Base-by-base conservation (phyloP, 2,113 vertebrate species). In the Arothron firmamentum region DNA sequence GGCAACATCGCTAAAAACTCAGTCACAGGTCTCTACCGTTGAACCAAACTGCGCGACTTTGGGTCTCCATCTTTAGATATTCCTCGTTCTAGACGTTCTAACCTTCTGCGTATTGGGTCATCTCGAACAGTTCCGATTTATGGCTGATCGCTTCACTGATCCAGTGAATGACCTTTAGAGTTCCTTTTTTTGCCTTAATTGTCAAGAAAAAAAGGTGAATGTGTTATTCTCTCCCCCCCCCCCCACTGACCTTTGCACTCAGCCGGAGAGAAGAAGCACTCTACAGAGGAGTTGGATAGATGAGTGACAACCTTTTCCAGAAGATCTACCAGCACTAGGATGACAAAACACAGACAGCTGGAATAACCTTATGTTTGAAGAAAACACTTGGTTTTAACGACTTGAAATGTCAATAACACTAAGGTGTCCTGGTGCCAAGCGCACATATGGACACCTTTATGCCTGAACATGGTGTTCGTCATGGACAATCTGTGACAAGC, bases 311-410 rank as follows among this genome's bases (percentile, higher is more conserved):
- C 91, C 49, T 81, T 92, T 82, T 95, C 93, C 82, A 97, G 90
- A 78, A 98, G 89, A 83, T 96, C 93, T 67, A 87, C 88, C 83
- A 96, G 81, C 79, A 89, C 96, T 98, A 87, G 17, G 85, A 82
- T 62, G 12, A 63, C 50, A 62, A 72, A 68, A n/a, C 34, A 50
- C 4, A 20, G 3, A 51, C 31, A 55, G 34, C 34, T 7, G 17
- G 51, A 59, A 59, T 42, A 48, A 48, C 46, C 5, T 2, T 7
- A 11, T 19, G n/a, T 48, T n/a, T 2, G 15, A 8, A 48, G 8
- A 48, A 48, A 17, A 18, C 7, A 4, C n/a, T n/a, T 45, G n/a
- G n/a, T 21, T 57, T 50, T n/a, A 54, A 17, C 23, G 57, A 46
- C 14, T 55, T 59, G 59, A 48, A 55, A 25, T 18, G 21, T 49